Conservation (phyloP, 2,113 vertebrate species). For the Pelobates fuscus region DNA sequence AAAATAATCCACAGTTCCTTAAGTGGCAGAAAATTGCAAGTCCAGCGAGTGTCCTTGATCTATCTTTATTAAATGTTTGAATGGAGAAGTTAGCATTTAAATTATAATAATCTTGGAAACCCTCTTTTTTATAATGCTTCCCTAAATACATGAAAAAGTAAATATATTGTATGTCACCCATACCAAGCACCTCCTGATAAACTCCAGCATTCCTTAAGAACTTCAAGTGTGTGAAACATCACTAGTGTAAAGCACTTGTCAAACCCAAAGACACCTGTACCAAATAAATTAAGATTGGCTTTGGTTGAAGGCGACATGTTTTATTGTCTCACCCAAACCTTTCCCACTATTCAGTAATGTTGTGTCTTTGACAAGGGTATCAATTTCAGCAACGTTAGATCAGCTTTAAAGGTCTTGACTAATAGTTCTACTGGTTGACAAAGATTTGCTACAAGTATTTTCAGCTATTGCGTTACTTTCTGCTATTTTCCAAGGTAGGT, state of each 20-base stretch:
- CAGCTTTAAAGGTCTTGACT: conserved; percentile 21
- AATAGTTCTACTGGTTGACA: not conserved
- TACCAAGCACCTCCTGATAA: not conserved
- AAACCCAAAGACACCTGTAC: conserved; percentile 24
- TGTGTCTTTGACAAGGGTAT: conserved; percentile 24
- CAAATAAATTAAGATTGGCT: conserved; percentile 22
- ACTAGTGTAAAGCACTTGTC: not conserved
- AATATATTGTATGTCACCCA: not conserved
- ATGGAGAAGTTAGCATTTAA: no score
- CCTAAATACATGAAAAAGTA: not conserved
- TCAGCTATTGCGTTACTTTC: not conserved
- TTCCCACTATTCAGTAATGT: not conserved
- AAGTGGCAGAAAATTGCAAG: no score
- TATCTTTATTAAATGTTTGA: no score
- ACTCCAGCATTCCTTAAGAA: not conserved
- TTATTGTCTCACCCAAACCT: not conserved
- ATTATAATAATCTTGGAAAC: no score
- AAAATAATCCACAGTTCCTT: no score
- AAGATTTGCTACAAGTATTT: not conserved
- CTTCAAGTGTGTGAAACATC: conserved; percentile 3
- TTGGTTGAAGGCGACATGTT: conserved; percentile 20
- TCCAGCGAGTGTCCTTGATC: no score
- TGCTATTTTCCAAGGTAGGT: not conserved
- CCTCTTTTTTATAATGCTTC: no score
- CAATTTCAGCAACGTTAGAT: conserved; percentile 25